Evolutionary conservation across 2,113 vertebrate species (phyloP).

Genomic region (Leucopternis melanops): DNA sequence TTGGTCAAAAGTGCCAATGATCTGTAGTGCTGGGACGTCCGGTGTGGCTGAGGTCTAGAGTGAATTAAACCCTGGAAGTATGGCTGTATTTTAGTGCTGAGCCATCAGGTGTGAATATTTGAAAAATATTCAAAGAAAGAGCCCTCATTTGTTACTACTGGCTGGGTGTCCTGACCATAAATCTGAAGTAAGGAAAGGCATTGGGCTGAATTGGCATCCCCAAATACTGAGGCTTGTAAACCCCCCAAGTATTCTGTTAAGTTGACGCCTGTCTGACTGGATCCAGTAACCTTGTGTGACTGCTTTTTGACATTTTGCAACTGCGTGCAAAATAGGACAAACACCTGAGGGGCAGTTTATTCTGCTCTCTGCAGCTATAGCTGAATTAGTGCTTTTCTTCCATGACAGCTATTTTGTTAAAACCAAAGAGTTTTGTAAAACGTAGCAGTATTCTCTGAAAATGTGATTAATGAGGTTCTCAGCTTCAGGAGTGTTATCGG

Average conservation of each 20-base stretch:
- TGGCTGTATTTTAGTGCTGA: background rate
- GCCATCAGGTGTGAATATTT: background rate
- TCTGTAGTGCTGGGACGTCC: background rate
- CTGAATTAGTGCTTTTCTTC: background rate
- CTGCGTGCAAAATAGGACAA: background rate
- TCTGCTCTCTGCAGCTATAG: background rate
- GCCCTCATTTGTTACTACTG: background rate
- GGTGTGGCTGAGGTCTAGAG: background rate
- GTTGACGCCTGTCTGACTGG: background rate
- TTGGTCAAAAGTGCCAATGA: background rate
- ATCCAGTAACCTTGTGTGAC: background rate
- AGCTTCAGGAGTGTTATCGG: background rate
- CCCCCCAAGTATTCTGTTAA: background rate
- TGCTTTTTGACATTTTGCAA: background rate
- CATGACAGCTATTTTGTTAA: background rate
- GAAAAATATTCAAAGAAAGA: background rate
- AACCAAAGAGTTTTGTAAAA: background rate
- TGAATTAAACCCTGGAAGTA: background rate
- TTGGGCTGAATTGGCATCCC: background rate
- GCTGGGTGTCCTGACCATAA: background rate
- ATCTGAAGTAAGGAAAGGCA: background rate
- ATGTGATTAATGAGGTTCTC: background rate
- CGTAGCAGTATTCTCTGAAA: background rate
- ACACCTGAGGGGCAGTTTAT: background rate
- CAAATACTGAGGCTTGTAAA: background rate